Percentiles rank a stretch among this genome's conserved stretches.
phyloP scores from a whole-genome alignment of 2,113 vertebrate species.

The Gopherus flavomarginatus region DNA sequence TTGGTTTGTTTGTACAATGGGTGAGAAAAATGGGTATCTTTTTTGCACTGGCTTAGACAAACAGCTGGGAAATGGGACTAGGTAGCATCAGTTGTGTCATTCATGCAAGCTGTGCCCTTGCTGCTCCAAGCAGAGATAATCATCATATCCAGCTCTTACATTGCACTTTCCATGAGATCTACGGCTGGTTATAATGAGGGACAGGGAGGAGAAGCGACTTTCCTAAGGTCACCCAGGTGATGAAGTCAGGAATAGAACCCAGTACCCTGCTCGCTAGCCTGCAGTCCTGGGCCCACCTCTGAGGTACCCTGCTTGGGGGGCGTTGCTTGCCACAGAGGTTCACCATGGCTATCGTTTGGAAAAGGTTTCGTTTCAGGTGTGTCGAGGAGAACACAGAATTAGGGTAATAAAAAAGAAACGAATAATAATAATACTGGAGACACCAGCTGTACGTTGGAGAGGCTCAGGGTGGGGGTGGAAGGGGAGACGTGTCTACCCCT shows the following conservation, averaged over 20 bases:
- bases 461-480: background rate
- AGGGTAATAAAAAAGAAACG: background rate
- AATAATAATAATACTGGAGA: background rate
- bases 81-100: background rate
- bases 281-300: background rate
- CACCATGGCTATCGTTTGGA: background rate
- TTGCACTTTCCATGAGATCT: background rate
- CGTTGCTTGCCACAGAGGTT: background rate
- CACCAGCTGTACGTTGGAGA: background rate
- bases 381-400: background rate
- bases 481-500: background rate
- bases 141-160: background rate
- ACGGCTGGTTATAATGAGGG: background rate
- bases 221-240: fast-evolving
- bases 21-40: background rate
- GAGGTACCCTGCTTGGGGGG: background rate
- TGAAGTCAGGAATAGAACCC: background rate
- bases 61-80: background rate
- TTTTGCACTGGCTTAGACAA: background rate
- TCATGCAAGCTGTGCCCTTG: background rate
- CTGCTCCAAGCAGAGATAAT: background rate
- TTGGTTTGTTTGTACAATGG: background rate
- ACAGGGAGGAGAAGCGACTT: background rate
- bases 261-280: background rate
- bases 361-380: background rate